Conservation (phyloP, 2,797 vertebrate genomes). For the Nyctibius grandis region DNA sequence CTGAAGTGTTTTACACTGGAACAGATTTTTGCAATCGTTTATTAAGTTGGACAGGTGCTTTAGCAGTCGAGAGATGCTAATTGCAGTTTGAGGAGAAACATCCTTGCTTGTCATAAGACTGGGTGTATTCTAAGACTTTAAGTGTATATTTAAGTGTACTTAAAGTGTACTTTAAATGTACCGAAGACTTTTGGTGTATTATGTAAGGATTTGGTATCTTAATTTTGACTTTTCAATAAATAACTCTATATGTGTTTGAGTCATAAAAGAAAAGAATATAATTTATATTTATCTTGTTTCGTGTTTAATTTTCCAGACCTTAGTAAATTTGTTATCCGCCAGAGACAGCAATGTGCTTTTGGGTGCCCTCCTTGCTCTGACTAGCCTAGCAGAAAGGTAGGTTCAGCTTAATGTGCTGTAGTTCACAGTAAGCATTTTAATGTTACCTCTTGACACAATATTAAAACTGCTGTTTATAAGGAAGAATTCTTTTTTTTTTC, state of each 20-base stretch:
- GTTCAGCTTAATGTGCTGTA: not conserved
- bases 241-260: not conserved
- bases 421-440: not conserved
- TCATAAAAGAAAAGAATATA: not conserved
- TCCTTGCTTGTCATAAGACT: not conserved
- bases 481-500: not conserved
- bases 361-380: constrained; percentile 84
- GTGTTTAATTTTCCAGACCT: constrained; percentile 73
- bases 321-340: constrained; percentile 83
- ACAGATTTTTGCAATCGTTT: not conserved
- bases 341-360: constrained; percentile 83
- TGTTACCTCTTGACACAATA: not conserved
- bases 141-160: not conserved
- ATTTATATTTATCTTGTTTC: not conserved
- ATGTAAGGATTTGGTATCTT: not conserved
- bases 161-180: not conserved
- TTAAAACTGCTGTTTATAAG: not conserved
- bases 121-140: not conserved
- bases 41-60: not conserved
- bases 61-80: not conserved
- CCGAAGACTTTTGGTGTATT: not conserved
- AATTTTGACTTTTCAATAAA: not conserved
- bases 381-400: constrained; percentile 86
- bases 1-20: not conserved
- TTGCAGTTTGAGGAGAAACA: not conserved